A percentile compares a stretch with the other conserved stretches of the same genome.
These are phyloP conservation scores for Channa argus DNA, from an alignment of 2,113 vertebrate genomes.

Conservation along the genomic window DNA sequence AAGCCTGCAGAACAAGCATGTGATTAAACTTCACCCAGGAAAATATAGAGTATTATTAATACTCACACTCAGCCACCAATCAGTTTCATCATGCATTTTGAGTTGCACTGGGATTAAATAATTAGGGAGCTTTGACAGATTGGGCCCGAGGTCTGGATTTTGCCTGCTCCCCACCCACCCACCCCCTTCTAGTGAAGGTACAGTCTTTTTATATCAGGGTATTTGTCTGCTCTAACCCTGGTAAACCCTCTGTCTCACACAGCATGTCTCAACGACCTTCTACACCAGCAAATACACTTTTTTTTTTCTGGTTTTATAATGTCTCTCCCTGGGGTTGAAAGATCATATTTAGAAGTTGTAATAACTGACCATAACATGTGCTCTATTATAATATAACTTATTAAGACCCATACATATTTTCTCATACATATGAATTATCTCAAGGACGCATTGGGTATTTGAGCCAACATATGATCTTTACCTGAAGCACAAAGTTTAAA, in stretches of 20 bases:
- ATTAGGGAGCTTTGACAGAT: slow-evolving; percentile 71
- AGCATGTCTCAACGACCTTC: slow-evolving; percentile 55
- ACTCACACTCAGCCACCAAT: slow-evolving; percentile 43
- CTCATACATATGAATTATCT: not conserved
- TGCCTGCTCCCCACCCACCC: slow-evolving; percentile 12
- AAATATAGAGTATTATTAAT: slow-evolving; percentile 33
- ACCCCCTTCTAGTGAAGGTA: slow-evolving; percentile 52
- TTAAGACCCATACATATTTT: not conserved
- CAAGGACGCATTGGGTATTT: not conserved
- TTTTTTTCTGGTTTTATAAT: not conserved
- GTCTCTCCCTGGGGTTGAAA: not conserved
- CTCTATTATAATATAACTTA: not conserved
- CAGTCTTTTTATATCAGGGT: slow-evolving; percentile 69
- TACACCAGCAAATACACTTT: slow-evolving; percentile 9
- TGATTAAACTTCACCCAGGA: slow-evolving; percentile 41
- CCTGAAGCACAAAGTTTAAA: slow-evolving; percentile 56
- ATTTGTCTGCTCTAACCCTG: slow-evolving; percentile 64
- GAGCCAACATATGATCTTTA: slow-evolving; percentile 45
- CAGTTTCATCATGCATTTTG: slow-evolving; percentile 72
- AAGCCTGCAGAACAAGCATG: slow-evolving; percentile 19
- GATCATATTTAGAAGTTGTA: not conserved
- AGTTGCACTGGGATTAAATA: slow-evolving; percentile 78
- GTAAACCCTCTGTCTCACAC: slow-evolving; percentile 36
- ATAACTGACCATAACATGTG: not conserved
- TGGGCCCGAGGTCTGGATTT: slow-evolving; percentile 57